Base-by-base conservation (phyloP, 2,797 vertebrate species). In the Oreonectes daqikongensis region DNA sequence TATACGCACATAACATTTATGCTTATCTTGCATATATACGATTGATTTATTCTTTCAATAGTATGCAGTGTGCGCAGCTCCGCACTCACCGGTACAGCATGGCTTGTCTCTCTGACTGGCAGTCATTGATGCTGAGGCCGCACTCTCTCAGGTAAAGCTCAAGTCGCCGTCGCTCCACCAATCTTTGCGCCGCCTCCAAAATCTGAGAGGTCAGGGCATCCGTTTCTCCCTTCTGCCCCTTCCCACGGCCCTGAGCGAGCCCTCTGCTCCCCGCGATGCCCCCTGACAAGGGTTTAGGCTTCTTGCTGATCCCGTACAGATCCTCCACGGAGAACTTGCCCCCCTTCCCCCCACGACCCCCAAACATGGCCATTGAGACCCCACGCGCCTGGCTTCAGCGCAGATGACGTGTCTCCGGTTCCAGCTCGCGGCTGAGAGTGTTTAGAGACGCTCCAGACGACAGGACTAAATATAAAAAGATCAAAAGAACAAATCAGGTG, bases 261-360 rank as follows among this genome's bases (percentile, higher is more conserved):
- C 55, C 90, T 52, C 85, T 70, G 79, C 87, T 88, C 75, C 89
- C 91, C 42, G 75, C 83, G 0, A 87, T 86, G 30, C 82, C 85
- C 75, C 81, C 89, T 55, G 89, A 86, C 0, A 89, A 89, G 0
- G 90, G 86, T 79, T 93, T 94, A 57, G 90, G 88, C 82, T 94
- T 94, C 88, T 94, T 95, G 50, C 88, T 93, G 87, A 94, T 87
- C 83, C 93, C 93, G 30, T 94, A 95, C 17, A 95, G 86, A 55
- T 95, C 94, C 65, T 95, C 94, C 76, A 94, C 91, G 0, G 92
- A 93, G 83, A 93, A 93, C 83, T 93, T 94, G 0, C 91, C 92
- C 17, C 91, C 92, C 57, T 92, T 93, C 0, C 89, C 92, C 42
- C 91, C 89, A 1, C 85, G 91, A 70, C 92, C 91, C 2, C 90